These are phyloP conservation scores for Psilopogon haemacephalus DNA, from an alignment of 2,113 vertebrate genomes.

Conservation along the genomic window DNA sequence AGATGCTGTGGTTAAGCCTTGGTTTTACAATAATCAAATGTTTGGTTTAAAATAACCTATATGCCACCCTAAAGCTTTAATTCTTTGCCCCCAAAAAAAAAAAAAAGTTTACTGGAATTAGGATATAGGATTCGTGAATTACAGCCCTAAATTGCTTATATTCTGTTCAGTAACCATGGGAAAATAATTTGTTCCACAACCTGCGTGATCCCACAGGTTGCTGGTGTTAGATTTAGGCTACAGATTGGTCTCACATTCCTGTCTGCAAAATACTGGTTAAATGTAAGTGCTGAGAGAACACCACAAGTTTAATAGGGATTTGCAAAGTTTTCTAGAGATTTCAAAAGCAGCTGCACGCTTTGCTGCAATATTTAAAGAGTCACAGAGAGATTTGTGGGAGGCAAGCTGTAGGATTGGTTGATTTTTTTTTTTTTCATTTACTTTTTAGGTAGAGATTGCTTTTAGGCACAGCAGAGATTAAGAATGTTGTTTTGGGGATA, in stretches of 20 bases:
- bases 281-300: neutral
- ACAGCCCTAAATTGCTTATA: neutral
- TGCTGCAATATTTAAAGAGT: neutral
- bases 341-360: neutral
- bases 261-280: neutral
- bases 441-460: neutral
- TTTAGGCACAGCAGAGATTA: neutral
- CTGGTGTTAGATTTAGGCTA: neutral
- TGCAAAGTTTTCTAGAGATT: neutral
- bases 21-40: neutral
- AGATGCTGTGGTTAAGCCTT: neutral
- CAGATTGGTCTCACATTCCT: neutral
- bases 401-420: neutral
- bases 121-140: neutral
- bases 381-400: neutral
- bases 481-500: neutral
- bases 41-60: neutral
- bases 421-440: too few species aligned
- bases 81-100: neutral
- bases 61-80: neutral
- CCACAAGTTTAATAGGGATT: neutral
- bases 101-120: neutral
- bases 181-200: neutral
- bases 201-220: neutral
- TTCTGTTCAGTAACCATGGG: neutral